Conservation (phyloP, 2,888 invertebrate genomes). For the Phytoseiulus persimilis region DNA sequence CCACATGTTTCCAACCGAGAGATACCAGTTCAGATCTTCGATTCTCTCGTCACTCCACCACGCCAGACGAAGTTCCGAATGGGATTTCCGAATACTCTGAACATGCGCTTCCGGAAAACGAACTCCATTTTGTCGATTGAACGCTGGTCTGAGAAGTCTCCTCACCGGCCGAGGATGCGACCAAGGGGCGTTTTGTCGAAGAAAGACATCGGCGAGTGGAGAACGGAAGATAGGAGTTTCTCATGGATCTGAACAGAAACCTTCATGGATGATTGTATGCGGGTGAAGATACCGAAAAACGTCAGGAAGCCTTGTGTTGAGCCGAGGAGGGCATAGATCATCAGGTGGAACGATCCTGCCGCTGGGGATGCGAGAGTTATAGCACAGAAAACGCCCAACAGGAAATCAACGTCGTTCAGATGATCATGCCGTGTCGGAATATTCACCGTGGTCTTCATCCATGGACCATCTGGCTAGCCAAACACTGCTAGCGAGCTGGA, state of each 20-base stretch:
- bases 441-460: not conserved
- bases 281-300: not conserved
- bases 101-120: too few species aligned
- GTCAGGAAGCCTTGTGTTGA: not conserved
- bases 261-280: not conserved
- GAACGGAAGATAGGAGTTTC: not conserved
- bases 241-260: not conserved
- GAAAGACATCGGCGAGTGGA: not conserved
- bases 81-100: not conserved
- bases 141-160: too few species aligned
- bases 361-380: too few species aligned
- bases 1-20: too few species aligned
- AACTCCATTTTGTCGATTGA: too few species aligned
- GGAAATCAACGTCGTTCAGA: too few species aligned
- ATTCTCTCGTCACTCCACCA: not conserved
- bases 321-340: not conserved
- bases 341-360: not conserved
- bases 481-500: constrained; percentile 44
- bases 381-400: too few species aligned
- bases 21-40: too few species aligned
- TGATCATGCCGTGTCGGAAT: too few species aligned
- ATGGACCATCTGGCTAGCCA: constrained; percentile 45
- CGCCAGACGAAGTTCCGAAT: not conserved
- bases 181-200: constrained; percentile 13
- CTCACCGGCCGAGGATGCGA: not conserved